Percentiles rank a stretch among this genome's conserved stretches.
phyloP scores from a whole-genome alignment of 2,888 invertebrate genomes.

The Athalia cordata region DNA sequence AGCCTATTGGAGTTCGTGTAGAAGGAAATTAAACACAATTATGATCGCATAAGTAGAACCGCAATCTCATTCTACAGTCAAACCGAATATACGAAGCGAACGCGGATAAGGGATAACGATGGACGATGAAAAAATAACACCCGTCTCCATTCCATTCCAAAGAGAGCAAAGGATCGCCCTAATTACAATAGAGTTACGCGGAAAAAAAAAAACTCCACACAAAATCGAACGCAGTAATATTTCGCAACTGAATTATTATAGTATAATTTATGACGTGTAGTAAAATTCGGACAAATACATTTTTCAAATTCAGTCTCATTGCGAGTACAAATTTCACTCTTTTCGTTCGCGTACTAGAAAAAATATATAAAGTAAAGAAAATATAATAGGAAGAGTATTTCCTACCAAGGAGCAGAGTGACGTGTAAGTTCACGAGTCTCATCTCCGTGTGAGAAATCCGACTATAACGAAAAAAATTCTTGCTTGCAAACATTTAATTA shows the following conservation, averaged over 20 bases:
- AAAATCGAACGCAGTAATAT: slow-evolving; percentile 8
- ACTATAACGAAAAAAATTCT: no score
- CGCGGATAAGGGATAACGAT: not conserved
- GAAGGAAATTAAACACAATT: slow-evolving; percentile 12
- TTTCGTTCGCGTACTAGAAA: not conserved
- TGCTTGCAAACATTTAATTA: no score
- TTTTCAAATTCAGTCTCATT: no score
- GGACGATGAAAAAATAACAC: slow-evolving; percentile 8
- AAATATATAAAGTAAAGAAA: not conserved
- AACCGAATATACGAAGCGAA: not conserved
- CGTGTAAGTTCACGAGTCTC: no score
- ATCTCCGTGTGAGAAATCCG: no score
- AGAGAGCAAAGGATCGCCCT: not conserved
- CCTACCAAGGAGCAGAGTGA: no score
- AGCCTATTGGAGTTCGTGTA: not conserved
- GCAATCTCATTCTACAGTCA: slow-evolving; percentile 3
- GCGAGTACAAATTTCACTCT: no score
- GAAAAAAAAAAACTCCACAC: not conserved
- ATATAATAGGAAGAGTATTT: not conserved
- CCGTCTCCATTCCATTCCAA: not conserved
- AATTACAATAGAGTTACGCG: slow-evolving; percentile 18
- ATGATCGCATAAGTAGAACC: slow-evolving; percentile 12
- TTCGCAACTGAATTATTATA: no score
- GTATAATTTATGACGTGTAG: no score
- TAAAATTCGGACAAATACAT: no score